Percentiles rank a stretch among this genome's conserved stretches.
Evolutionary conservation across 1,140 invertebrate species (phyloP).

Genomic region (Drosophila pachea): DNA sequence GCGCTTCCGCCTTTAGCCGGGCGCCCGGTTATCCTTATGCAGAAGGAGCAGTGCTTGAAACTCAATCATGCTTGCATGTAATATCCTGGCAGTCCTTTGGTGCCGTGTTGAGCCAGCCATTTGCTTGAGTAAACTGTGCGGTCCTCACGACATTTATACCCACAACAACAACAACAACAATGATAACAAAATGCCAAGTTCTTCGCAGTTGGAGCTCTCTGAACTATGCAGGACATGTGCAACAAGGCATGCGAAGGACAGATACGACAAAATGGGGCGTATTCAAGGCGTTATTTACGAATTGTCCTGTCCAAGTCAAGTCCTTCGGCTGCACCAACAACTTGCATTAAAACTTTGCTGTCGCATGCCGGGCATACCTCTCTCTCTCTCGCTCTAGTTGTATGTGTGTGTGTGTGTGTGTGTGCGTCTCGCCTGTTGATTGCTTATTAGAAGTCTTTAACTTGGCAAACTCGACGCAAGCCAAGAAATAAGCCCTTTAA

Average conservation of each 20-base stretch:
- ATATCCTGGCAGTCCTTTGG: conserved; percentile 59
- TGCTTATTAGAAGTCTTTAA: conserved; percentile 47
- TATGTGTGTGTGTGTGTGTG: conserved; percentile 27
- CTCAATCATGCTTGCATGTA: conserved; percentile 76
- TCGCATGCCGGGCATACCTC: conserved; percentile 62
- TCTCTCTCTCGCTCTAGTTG: conserved; percentile 10
- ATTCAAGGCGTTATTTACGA: conserved; percentile 35
- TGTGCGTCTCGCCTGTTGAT: conserved; percentile 62
- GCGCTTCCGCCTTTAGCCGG: conserved; percentile 60
- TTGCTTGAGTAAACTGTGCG: conserved; percentile 51
- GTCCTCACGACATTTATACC: conserved; percentile 61
- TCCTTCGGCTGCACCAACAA: conserved; percentile 37
- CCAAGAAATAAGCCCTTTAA: no score
- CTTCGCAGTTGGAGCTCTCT: conserved; percentile 42
- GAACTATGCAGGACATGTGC: conserved; percentile 63
- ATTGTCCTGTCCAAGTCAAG: conserved; percentile 27
- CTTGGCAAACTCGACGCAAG: background rate
- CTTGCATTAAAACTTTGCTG: conserved; percentile 61
- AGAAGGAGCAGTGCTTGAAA: conserved; percentile 54
- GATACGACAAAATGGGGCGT: conserved; percentile 25
- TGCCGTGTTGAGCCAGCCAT: conserved; percentile 50
- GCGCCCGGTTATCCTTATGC: conserved; percentile 18
- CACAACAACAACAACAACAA: conserved; percentile 53
- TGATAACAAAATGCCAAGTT: conserved; percentile 59
- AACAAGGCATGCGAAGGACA: conserved; percentile 45